Percentiles rank a stretch among this genome's conserved stretches.
Conservation (phyloP, 2,113 vertebrate genomes). For the Emydura subglobosa region DNA sequence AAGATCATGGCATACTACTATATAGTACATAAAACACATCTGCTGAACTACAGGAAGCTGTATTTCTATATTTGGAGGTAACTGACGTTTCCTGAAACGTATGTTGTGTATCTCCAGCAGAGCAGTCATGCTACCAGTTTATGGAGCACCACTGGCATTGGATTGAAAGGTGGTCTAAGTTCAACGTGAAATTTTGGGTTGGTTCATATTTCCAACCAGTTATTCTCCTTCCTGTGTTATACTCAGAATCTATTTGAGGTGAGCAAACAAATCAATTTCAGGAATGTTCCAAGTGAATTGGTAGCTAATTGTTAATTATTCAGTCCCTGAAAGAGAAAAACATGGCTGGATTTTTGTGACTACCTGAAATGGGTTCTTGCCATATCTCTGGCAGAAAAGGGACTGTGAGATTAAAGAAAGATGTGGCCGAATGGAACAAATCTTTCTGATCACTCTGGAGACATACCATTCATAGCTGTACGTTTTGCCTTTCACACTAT, state of each 20-base stretch:
- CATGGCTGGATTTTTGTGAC: constrained; percentile 26
- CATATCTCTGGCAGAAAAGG: constrained; percentile 12
- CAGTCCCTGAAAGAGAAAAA: constrained; percentile 13
- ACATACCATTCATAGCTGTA: not conserved
- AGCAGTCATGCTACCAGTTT: rapidly evolving
- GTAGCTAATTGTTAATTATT: constrained; percentile 40
- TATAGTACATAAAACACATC: not conserved
- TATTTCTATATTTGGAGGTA: not conserved
- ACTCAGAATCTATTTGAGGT: not conserved
- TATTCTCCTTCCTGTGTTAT: not conserved
- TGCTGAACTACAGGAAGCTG: not conserved
- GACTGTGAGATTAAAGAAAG: constrained; percentile 51
- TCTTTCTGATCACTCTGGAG: not conserved
- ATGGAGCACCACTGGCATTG: not conserved
- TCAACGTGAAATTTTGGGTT: not conserved
- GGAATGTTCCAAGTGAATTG: constrained; percentile 14
- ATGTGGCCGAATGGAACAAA: constrained; percentile 7
- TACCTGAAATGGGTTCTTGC: constrained; percentile 5
- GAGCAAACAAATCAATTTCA: constrained; percentile 5
- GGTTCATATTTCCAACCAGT: not conserved
- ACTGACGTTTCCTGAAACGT: not conserved
- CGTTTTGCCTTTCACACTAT: not conserved
- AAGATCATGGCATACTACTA: not conserved
- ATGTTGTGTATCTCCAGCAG: not conserved
- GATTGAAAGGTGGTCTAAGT: not conserved